phyloP scores from a whole-genome alignment of 1,140 invertebrate genomes.

The Bombus picipes region DNA sequence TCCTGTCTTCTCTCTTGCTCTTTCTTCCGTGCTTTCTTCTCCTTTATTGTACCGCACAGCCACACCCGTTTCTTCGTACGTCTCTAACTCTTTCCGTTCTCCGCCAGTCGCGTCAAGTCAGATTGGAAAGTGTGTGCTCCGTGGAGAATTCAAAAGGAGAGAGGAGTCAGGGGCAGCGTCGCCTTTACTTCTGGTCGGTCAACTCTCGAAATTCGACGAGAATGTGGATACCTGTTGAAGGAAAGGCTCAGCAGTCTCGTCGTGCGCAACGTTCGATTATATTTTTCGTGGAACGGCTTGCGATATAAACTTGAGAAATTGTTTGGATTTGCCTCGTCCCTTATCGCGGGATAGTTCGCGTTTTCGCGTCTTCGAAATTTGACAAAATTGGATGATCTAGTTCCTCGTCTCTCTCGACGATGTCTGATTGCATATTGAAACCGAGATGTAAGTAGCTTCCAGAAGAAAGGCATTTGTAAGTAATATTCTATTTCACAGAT shows the following conservation, averaged over 20 bases:
- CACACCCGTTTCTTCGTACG: too few species aligned
- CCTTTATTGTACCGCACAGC: neutral
- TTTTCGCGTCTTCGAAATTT: neutral
- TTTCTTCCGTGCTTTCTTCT: neutral
- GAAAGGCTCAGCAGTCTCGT: slow-evolving; percentile 28
- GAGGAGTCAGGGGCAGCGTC: slow-evolving; percentile 5
- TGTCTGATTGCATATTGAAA: neutral
- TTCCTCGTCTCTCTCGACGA: neutral
- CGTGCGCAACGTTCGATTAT: slow-evolving; percentile 34
- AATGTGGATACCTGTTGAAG: slow-evolving; percentile 65
- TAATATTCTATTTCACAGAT: too few species aligned
- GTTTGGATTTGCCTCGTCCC: neutral
- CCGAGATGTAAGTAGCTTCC: neutral
- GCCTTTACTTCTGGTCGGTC: slow-evolving; percentile 38
- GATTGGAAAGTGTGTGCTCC: slow-evolving; percentile 77
- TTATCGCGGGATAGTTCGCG: neutral
- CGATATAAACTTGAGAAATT: slow-evolving; percentile 3
- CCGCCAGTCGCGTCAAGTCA: slow-evolving; percentile 57
- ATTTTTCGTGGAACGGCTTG: neutral
- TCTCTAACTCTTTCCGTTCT: slow-evolving; percentile 31
- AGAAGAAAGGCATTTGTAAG: too few species aligned
- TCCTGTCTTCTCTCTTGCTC: slow-evolving; percentile 18
- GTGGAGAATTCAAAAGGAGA: slow-evolving; percentile 71
- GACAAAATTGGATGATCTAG: neutral
- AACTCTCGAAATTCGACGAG: slow-evolving; percentile 52